Percentiles rank a stretch among this genome's conserved stretches.
phyloP scores from a whole-genome alignment of 2,113 vertebrate species.

The Ameiurus melas region DNA sequence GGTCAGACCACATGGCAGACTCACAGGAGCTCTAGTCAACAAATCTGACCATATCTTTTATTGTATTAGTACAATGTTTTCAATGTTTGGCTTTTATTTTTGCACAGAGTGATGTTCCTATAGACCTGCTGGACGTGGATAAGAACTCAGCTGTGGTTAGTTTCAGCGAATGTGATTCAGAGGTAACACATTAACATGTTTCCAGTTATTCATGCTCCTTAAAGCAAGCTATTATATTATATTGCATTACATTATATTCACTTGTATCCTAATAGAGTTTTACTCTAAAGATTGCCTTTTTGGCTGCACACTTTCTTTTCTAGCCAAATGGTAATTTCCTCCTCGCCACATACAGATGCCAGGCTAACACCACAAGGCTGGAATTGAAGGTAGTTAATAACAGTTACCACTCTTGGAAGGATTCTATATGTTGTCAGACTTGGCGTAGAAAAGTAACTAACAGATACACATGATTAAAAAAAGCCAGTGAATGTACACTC shows the following conservation, averaged over 20 bases:
- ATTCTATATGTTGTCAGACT: not conserved
- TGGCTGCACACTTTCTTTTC: constrained; percentile 37
- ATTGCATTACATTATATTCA: too few relatives aligned
- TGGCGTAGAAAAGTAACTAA: not conserved
- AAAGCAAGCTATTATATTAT: not conserved
- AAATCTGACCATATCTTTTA: not conserved
- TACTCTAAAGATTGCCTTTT: too few relatives aligned
- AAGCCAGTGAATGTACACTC: not conserved
- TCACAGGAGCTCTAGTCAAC: not conserved
- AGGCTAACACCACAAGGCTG: constrained; percentile 93
- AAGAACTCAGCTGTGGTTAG: constrained; percentile 98
- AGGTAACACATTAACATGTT: constrained; percentile 74
- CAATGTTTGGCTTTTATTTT: not conserved
- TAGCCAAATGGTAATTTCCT: constrained; percentile 93
- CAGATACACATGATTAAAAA: not conserved
- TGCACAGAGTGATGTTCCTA: constrained; percentile 89
- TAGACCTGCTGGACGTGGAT: constrained; percentile 95
- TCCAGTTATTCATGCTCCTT: not conserved
- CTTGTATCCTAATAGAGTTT: too few relatives aligned
- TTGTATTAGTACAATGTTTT: not conserved
- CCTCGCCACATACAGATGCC: constrained; percentile 94
- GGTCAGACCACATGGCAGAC: constrained; percentile 65
- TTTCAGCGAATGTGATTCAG: constrained; percentile 93
- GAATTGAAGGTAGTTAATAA: constrained; percentile 87
- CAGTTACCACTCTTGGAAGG: too few relatives aligned